phyloP scores from a whole-genome alignment of 2,888 invertebrate species.

The Hirtodrosophila duncani region DNA sequence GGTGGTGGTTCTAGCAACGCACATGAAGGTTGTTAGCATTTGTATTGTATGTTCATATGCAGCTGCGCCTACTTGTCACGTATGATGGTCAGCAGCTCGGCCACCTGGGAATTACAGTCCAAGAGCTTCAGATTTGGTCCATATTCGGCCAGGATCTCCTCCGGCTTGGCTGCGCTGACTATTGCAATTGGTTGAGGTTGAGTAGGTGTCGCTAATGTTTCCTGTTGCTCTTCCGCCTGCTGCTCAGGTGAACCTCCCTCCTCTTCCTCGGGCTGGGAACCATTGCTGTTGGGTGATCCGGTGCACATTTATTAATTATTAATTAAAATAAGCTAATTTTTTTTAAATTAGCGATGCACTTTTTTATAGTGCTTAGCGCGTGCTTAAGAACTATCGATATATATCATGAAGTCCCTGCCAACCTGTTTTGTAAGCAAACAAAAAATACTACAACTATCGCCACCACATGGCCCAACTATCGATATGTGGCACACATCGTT shows the following conservation, averaged over 20 bases:
- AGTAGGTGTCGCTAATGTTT: slow-evolving; percentile 17
- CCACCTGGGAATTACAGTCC: slow-evolving; percentile 75
- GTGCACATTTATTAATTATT: slow-evolving; percentile 43
- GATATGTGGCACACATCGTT: too few relatives aligned
- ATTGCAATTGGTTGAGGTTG: slow-evolving; percentile 23
- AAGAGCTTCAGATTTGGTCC: slow-evolving; percentile 76
- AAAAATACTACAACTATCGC: too few relatives aligned
- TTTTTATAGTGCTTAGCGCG: slow-evolving; percentile 21
- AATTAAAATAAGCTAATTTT: slow-evolving; percentile 4
- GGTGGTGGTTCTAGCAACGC: slow-evolving; percentile 86
- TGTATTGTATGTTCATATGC: not conserved
- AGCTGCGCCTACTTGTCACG: slow-evolving; percentile 86
- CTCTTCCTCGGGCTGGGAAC: slow-evolving; percentile 47
- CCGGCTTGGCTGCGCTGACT: slow-evolving; percentile 44
- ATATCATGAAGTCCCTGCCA: too few relatives aligned
- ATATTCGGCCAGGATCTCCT: slow-evolving; percentile 69
- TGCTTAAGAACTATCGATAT: too few relatives aligned
- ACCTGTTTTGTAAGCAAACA: too few relatives aligned
- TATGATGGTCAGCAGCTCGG: slow-evolving; percentile 90
- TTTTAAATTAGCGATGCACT: not conserved
- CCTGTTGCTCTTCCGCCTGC: slow-evolving; percentile 11
- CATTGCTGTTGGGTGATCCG: slow-evolving; percentile 57
- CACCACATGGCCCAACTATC: too few relatives aligned
- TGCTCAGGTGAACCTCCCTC: too few relatives aligned
- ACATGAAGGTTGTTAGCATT: not conserved